Evolutionary conservation across 2,888 invertebrate species (phyloP).

Genomic region (Anoplius nigerrimus): DNA sequence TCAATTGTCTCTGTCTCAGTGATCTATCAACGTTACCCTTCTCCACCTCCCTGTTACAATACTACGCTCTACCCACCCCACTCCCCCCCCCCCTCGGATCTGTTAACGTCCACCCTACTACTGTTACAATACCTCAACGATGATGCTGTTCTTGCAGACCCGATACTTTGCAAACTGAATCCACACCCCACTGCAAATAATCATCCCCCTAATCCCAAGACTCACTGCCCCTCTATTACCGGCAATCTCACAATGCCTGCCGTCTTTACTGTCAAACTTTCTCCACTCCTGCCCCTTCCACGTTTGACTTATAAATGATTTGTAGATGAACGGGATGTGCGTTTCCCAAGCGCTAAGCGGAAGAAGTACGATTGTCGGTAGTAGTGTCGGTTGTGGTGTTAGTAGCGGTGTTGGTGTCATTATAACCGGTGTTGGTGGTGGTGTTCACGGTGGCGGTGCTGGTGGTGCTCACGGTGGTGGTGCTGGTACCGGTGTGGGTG

Average conservation of each 20-base stretch:
- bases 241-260: too few species aligned
- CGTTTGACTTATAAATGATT: slow-evolving; percentile 63
- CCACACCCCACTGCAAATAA: not conserved
- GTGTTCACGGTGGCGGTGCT: slow-evolving; percentile 54
- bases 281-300: slow-evolving; percentile 18
- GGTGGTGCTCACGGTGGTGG: slow-evolving; percentile 63
- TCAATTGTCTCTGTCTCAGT: not conserved
- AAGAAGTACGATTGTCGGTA: slow-evolving; percentile 67
- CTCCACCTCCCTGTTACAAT: not conserved
- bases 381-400: slow-evolving; percentile 46
- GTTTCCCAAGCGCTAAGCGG: slow-evolving; percentile 79
- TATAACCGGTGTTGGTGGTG: slow-evolving; percentile 40
- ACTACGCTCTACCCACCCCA: not conserved
- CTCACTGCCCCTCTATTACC: too few species aligned
- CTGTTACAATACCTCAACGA: too few species aligned
- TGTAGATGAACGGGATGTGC: slow-evolving; percentile 88
- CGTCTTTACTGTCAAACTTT: too few species aligned
- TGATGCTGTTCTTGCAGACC: too few species aligned
- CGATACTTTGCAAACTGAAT: not conserved
- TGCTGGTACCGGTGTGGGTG: slow-evolving; percentile 46
- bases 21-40: not conserved
- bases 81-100: not conserved
- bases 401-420: slow-evolving; percentile 37
- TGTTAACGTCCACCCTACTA: too few species aligned
- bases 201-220: not conserved